Evolutionary conservation across 2,888 invertebrate species (phyloP).

Genomic region (Cactoblastis cactorum): DNA sequence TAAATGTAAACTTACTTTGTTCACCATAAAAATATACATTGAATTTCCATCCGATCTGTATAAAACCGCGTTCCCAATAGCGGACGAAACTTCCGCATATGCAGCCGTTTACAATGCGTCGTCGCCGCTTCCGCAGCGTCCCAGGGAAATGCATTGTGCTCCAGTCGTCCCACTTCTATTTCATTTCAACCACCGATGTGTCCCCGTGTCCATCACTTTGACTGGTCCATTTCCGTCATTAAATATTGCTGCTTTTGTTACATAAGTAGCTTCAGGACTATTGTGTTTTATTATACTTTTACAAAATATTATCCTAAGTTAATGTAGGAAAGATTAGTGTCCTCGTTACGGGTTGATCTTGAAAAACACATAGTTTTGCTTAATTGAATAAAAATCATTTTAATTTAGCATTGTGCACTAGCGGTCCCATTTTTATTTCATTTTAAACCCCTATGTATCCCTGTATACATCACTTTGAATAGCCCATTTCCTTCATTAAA

Average conservation of each 20-base stretch:
- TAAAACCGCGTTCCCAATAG: slow-evolving; percentile 37
- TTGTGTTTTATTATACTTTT: too few species aligned
- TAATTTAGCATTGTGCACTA: slow-evolving; percentile 56
- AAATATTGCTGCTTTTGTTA: too few species aligned
- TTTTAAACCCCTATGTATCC: slow-evolving; percentile 44
- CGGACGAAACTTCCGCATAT: slow-evolving; percentile 46
- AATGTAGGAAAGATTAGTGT: too few species aligned
- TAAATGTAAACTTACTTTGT: too few species aligned
- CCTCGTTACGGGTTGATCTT: too few species aligned
- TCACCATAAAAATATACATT: too few species aligned
- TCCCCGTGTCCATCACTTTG: slow-evolving; percentile 35
- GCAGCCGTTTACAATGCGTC: slow-evolving; percentile 50
- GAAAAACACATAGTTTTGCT: too few species aligned
- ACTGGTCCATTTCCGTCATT: slow-evolving; percentile 5
- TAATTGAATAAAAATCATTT: too few species aligned
- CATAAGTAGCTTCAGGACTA: too few species aligned
- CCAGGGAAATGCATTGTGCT: slow-evolving; percentile 58
- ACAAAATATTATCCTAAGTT: too few species aligned
- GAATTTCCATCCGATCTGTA: slow-evolving; percentile 22
- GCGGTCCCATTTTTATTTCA: slow-evolving; percentile 55
- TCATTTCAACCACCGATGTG: slow-evolving; percentile 45
- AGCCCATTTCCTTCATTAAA: slow-evolving; percentile 24
- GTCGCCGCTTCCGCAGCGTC: slow-evolving; percentile 38
- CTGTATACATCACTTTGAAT: slow-evolving; percentile 29
- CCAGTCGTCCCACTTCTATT: slow-evolving; percentile 51